A percentile compares a stretch with the other conserved stretches of the same genome.
These are phyloP conservation scores for Mesorhabditis belari DNA, from an alignment of 2,888 invertebrate species.

Conservation along the genomic window DNA sequence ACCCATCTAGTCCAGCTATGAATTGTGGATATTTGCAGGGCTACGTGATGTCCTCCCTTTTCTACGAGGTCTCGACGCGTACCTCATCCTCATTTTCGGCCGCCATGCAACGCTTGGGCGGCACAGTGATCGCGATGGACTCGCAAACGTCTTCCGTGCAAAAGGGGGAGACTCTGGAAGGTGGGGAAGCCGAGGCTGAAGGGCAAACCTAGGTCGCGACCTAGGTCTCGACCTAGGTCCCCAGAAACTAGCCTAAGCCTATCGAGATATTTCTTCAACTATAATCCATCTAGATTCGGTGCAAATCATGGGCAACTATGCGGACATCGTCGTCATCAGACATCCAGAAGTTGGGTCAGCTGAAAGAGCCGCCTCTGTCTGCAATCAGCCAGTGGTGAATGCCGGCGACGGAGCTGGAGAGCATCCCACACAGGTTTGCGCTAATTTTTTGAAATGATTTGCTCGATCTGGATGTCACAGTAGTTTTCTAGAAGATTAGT, in stretches of 20 bases:
- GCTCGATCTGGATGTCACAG: too few relatives aligned
- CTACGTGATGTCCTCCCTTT: conserved; percentile 88
- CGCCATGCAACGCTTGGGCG: conserved; percentile 92
- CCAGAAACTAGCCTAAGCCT: too few relatives aligned
- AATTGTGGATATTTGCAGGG: too few relatives aligned
- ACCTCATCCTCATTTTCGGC: conserved; percentile 91
- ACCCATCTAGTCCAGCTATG: too few relatives aligned
- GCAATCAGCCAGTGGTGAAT: conserved; percentile 68
- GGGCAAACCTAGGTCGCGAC: neutral
- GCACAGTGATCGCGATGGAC: conserved; percentile 81
- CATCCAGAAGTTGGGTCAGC: conserved; percentile 90
- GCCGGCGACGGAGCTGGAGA: conserved; percentile 96
- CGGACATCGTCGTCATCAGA: conserved; percentile 76
- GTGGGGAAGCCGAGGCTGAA: conserved; percentile 52
- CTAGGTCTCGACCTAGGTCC: too few relatives aligned
- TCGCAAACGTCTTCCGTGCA: conserved; percentile 71
- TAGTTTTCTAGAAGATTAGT: too few relatives aligned
- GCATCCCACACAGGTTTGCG: conserved; percentile 76
- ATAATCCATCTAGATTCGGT: conserved; percentile 59
- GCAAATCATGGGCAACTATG: conserved; percentile 61
- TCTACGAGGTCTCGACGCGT: conserved; percentile 94
- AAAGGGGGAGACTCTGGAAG: conserved; percentile 90
- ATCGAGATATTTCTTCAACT: neutral
- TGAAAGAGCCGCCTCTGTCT: conserved; percentile 52
- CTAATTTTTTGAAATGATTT: neutral